A percentile compares a stretch with the other conserved stretches of the same genome.
phyloP scores from a whole-genome alignment of 1,140 invertebrate species.

The Sarcophaga bullata region DNA sequence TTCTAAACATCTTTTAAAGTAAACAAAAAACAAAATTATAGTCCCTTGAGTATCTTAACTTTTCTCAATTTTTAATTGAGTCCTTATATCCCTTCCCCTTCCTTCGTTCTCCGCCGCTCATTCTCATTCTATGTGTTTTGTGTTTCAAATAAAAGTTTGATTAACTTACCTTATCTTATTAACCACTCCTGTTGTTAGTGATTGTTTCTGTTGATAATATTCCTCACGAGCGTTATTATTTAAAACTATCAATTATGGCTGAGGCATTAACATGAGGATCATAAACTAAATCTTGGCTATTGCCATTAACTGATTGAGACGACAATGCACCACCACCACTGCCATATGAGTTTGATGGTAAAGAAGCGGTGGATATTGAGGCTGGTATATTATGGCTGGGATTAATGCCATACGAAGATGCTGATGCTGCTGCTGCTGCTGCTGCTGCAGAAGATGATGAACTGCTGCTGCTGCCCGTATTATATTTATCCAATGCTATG shows the following conservation, averaged over 20 bases:
- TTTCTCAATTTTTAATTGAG: not conserved
- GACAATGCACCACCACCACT: not conserved
- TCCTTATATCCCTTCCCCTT: not conserved
- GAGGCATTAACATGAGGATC: constrained; percentile 63
- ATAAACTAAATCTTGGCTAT: constrained; percentile 56
- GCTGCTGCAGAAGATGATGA: constrained; percentile 56
- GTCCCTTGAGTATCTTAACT: too few relatives aligned
- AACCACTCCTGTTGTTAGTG: constrained; percentile 45
- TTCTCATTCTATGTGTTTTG: not conserved
- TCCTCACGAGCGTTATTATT: constrained; percentile 59
- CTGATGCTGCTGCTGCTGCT: constrained; percentile 48
- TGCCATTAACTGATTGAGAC: constrained; percentile 36
- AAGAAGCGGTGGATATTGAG: constrained; percentile 41
- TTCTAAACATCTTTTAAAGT: not conserved
- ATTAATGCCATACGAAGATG: constrained; percentile 35
- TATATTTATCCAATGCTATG: constrained; percentile 31
- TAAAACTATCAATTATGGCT: constrained; percentile 63
- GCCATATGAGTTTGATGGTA: constrained; percentile 4
- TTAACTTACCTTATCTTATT: constrained; percentile 61
- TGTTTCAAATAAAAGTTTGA: not conserved
- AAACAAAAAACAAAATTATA: too few relatives aligned
- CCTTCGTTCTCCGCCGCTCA: not conserved
- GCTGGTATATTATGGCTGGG: not conserved
- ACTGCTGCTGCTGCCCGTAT: constrained; percentile 33
- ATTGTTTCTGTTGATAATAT: constrained; percentile 60